Base-by-base conservation (phyloP, 2,888 invertebrate species). In the Drosophila vallismaia region DNA sequence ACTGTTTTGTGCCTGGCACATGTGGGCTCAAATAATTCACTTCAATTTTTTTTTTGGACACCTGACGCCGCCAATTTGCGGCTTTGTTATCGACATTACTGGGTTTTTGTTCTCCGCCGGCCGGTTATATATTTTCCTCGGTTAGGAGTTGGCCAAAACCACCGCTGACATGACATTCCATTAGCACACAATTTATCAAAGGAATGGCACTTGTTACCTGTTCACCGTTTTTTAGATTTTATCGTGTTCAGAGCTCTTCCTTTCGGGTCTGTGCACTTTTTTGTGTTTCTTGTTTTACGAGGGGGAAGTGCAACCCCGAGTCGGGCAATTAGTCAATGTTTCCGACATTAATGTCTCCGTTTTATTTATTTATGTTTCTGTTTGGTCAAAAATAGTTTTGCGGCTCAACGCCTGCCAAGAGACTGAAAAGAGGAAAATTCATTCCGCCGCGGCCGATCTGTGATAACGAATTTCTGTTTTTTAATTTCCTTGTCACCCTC, bases 181-280 rank as follows among this genome's bases (percentile, higher is more conserved):
- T 90, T 90, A 90, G 88, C 90, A 90, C 89, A 90, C 89, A 86
- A 90, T 90, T 89, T 89, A 90, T 90, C 90, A 89, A 77, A 63
- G 71, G 46, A 64, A 71, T 46, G 48, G 14, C 56, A 53, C 46
- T 45, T 42, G 57, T 59, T 60, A 60, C 68, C 60, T 59, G 63
- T 48, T 54, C 46, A 49, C 44, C 45, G 19, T 53, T 51, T 40
- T 49, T 9, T 29, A 45, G 83, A 81, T 81, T 71, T 77, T 82
- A 85, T 85, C 85, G 66, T 50, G 33, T 50, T 45, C 42, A 57
- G 54, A 54, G 69, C 69, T 78, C 84, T 80, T 84, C 85, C 80
- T 84, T 67, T 33, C 19, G 24, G 48, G 33, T 38, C 44, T 63
- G 66, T 42, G 58, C 68, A 46, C 28, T 64, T 19, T 48, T 54